phyloP scores from a whole-genome alignment of 1,140 invertebrate species.

The Bombus consobrinus region DNA sequence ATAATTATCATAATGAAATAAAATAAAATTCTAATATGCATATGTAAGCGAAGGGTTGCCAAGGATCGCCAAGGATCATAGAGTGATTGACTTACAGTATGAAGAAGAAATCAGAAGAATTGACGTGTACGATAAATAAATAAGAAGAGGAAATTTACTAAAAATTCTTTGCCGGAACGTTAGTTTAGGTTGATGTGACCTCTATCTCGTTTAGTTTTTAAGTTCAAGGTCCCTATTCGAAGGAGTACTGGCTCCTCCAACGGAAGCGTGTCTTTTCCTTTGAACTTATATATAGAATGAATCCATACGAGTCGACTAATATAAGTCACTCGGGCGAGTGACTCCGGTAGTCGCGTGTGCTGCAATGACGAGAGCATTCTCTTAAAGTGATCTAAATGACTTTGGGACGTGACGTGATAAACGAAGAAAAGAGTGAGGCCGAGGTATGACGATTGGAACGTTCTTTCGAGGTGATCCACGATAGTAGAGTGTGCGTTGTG shows the following conservation, averaged over 20 bases:
- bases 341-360: slow-evolving; percentile 62
- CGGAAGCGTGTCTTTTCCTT: slow-evolving; percentile 48
- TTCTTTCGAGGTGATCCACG: slow-evolving; percentile 43
- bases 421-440: slow-evolving; percentile 52
- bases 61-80: background rate
- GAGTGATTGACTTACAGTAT: no score
- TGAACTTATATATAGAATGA: slow-evolving; percentile 52
- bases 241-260: slow-evolving; percentile 24
- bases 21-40: background rate
- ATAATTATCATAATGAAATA: background rate
- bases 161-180: background rate
- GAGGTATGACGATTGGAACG: slow-evolving; percentile 55
- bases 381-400: slow-evolving; percentile 66
- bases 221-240: slow-evolving; percentile 48
- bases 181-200: background rate
- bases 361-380: slow-evolving; percentile 58
- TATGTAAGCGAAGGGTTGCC: no score
- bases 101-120: background rate
- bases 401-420: slow-evolving; percentile 60
- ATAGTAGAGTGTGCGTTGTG: slow-evolving; percentile 30
- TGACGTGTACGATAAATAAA: no score
- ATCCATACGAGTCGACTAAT: slow-evolving; percentile 38
- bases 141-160: background rate
- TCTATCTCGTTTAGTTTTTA: slow-evolving; percentile 25
- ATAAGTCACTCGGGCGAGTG: slow-evolving; percentile 60